These are phyloP conservation scores for Oreochromis grahami DNA, from an alignment of 2,797 vertebrate species.

Conservation along the genomic window DNA sequence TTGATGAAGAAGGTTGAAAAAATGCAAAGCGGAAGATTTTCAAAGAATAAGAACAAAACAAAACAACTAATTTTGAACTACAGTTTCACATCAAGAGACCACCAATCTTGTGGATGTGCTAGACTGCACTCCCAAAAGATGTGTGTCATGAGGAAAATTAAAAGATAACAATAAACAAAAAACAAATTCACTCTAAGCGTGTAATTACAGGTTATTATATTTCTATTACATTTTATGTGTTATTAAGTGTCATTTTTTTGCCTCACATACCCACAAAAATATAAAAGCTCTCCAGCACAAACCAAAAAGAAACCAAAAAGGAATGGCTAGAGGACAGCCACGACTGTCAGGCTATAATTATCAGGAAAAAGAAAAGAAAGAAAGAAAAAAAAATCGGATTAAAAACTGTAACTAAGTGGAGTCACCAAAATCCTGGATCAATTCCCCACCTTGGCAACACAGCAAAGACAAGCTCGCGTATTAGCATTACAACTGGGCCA, in stretches of 20 bases:
- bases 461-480: conserved; percentile 47
- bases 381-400: conserved; percentile 33
- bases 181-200: background rate
- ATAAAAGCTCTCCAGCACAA: background rate
- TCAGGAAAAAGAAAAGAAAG: background rate
- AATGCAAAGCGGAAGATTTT: background rate
- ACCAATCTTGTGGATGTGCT: background rate
- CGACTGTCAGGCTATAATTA: background rate
- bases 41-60: background rate
- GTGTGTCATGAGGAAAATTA: background rate
- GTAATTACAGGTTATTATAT: background rate
- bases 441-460: conserved; percentile 37
- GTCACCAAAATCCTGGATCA: conserved; percentile 43
- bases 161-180: background rate
- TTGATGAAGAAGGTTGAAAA: background rate
- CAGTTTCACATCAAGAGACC: background rate
- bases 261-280: background rate
- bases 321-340: background rate
- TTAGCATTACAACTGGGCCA: conserved; percentile 70
- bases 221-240: background rate
- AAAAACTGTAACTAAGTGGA: conserved; percentile 43
- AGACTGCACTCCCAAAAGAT: background rate
- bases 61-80: background rate
- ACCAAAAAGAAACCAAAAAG: background rate
- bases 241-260: background rate